Base-by-base conservation (phyloP, 1,140 invertebrate species). In the Penaeus chinensis region DNA sequence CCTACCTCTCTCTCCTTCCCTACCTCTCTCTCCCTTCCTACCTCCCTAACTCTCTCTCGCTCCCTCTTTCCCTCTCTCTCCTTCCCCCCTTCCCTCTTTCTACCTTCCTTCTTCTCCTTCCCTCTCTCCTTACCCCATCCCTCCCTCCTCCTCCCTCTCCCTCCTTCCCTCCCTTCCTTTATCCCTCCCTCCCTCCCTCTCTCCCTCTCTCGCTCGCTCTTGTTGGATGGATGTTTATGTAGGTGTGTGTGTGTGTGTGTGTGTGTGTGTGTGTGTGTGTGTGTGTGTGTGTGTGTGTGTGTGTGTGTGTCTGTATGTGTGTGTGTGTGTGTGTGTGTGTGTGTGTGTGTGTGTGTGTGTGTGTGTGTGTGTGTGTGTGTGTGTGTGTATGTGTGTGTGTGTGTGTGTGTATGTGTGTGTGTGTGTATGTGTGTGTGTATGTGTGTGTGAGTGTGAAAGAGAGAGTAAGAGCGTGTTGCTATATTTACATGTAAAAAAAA, bases 191-290 rank as follows among this genome's bases (percentile, higher is more conserved):
- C 66, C 32, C 66, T 69, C 66, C 32, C 11, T 69, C 65, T 69
- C 65, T 42, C 7, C 37, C 7, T 8, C 4, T 3, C 7, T 8
- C 37, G 0, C 7, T 8, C 37, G 1, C 37, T 42, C 37, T 71
- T 24, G n/a, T 13, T 74, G 37, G 19, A 10, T 74, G 37, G 19
- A 10, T 74, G 20, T 74, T 0, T 74, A 71, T 74, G 11, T 71
- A 71, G 24, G 10, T 71, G 27, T 24, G 27, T 71, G 27, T 24
- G n/a, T 71, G n/a, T 71, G n/a, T 71, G n/a, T 71, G n/a, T 71
- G n/a, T 71, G n/a, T 71, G n/a, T 71, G n/a, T 71, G n/a, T 71
- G n/a, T 74, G n/a, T 74, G n/a, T 74, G 11, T 24, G n/a, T 74
- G 11, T 74, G 27, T 74, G 11, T n/a, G n/a, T 74, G n/a, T 24